phyloP scores from a whole-genome alignment of 2,888 invertebrate species.

The Campoplex capitator region DNA sequence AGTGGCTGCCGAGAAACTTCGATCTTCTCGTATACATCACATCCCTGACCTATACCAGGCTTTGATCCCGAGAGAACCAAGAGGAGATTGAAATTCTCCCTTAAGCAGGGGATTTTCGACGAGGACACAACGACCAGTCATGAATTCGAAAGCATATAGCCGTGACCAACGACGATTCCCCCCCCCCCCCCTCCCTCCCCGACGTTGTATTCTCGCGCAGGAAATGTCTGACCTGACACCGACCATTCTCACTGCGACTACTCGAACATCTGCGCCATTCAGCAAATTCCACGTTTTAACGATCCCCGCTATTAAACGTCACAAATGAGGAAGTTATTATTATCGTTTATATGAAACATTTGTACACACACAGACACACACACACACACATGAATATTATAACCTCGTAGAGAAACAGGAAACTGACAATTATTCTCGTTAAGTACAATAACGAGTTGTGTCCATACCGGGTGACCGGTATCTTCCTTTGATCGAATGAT shows the following conservation, averaged over 20 bases:
- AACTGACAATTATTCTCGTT: conserved; percentile 55
- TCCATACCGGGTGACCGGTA: not conserved
- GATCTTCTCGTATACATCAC: not conserved
- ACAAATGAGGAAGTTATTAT: conserved; percentile 55
- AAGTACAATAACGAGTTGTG: conserved; percentile 44
- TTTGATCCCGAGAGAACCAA: not conserved
- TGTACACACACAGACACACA: not conserved
- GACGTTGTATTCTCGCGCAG: conserved; percentile 12
- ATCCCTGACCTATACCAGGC: not conserved
- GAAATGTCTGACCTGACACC: conserved; percentile 45
- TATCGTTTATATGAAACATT: conserved; percentile 27
- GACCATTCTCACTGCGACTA: conserved; percentile 44
- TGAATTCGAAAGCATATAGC: conserved; percentile 39
- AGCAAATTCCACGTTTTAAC: conserved; percentile 50
- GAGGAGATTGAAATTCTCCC: conserved; percentile 8
- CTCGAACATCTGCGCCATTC: conserved; percentile 33
- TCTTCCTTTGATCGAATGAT: not conserved
- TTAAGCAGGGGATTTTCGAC: not conserved
- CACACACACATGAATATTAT: not conserved
- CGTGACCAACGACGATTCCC: conserved; percentile 26
- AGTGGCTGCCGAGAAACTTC: not conserved
- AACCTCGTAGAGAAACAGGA: not conserved
- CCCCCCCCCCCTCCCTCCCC: not conserved
- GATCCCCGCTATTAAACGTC: conserved; percentile 42
- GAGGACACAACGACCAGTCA: conserved; percentile 13